Base-by-base conservation (phyloP, 1,140 invertebrate species). In the Hermetia illucens region DNA sequence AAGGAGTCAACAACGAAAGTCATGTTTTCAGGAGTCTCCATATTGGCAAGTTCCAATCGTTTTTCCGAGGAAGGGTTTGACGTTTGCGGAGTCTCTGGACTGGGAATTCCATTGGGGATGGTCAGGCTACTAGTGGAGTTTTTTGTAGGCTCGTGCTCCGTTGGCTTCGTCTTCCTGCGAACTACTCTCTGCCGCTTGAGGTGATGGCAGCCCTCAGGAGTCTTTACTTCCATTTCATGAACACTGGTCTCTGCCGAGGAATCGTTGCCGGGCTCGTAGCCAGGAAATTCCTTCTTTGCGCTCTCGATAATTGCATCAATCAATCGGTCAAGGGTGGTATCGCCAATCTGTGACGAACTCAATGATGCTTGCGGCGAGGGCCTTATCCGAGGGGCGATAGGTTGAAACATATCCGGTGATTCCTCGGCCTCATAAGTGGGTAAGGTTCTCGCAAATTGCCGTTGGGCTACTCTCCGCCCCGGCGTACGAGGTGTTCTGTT, bases 201-300 rank as follows among this genome's bases (percentile, higher is more conserved):
- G 39, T 61, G 55, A 27, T 22, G 34, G 13, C 31, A n/a, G 17
- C 27, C 17, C 5, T 48, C 51, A 13, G 56, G 56, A 0, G 56
- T 57, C 9, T 54, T 51, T 30, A 59, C 55, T 41, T 59, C 55
- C 56, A 58, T 58, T 30, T 59, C 56, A 16, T 58, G 56, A 12
- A 59, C 48, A 34, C 52, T 56, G 4, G 36, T 44, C 34, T 59
- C 56, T 36, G 9, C 9, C 15, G 5, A 5, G 16, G 5, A 6
- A 13, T 12, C 6, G 10, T 10, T 8, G 9, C 8, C 10, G 10
- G 5, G 34, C 18, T 6, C 9, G 9, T 8, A 15, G 9, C 9
- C 17, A 12, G 37, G 33, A 18, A 52, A 51, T 30, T 59, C 56
- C 39, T 58, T 58, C 3, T 51, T 37, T 1, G 57, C 56, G 33